These are phyloP conservation scores for Gymnobelideus leadbeateri DNA, from an alignment of 2,113 vertebrate genomes.

Conservation along the genomic window DNA sequence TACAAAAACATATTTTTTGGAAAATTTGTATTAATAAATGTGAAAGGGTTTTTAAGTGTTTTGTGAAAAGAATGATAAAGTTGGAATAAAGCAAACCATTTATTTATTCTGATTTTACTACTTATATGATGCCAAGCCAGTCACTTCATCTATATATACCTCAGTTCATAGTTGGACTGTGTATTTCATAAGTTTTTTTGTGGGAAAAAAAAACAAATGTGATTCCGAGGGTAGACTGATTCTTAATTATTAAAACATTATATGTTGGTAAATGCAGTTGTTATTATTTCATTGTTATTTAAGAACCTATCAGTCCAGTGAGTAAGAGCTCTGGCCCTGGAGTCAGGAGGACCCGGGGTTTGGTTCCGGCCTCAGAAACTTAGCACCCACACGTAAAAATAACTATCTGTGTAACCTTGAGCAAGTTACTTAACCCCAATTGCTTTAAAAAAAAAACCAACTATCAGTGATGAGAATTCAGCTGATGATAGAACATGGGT, in stretches of 20 bases:
- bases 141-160: neutral
- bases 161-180: neutral
- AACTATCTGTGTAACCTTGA: too few relatives aligned
- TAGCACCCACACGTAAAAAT: too few relatives aligned
- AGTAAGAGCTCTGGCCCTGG: too few relatives aligned
- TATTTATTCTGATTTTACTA: neutral
- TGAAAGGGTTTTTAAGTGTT: neutral
- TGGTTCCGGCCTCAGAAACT: too few relatives aligned
- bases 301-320: neutral
- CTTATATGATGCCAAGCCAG: neutral
- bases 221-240: neutral
- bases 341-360: too few relatives aligned
- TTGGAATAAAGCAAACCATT: neutral
- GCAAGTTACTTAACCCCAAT: too few relatives aligned
- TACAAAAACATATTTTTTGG: constrained; percentile 24
- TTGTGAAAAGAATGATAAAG: neutral
- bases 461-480: neutral
- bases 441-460: too few relatives aligned
- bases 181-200: neutral
- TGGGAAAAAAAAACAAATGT: neutral
- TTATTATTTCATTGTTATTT: neutral
- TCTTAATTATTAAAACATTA: neutral
- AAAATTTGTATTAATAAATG: neutral
- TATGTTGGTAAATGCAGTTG: neutral
- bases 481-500: neutral